These are phyloP conservation scores for Cebus imitator DNA, from an alignment of 2,113 vertebrate species.

Conservation along the genomic window DNA sequence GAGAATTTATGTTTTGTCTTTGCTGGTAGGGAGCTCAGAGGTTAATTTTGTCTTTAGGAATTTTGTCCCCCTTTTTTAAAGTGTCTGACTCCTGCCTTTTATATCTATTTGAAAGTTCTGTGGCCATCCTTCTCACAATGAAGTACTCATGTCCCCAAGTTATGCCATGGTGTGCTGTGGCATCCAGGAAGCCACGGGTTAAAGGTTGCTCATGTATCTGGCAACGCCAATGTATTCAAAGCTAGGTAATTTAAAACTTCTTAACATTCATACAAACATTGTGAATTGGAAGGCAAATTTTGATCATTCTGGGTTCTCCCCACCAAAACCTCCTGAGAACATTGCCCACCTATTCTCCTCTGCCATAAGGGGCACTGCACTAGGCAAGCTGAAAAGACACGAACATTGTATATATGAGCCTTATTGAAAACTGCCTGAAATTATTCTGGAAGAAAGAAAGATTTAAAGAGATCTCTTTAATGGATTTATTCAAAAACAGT, in stretches of 20 bases:
- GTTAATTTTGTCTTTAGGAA: background rate
- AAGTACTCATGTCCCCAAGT: background rate
- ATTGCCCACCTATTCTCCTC: background rate
- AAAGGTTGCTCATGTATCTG: background rate
- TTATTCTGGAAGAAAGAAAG: background rate
- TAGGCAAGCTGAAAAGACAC: background rate
- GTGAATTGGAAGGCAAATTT: background rate
- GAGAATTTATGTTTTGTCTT: background rate
- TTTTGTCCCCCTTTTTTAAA: background rate
- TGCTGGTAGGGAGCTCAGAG: background rate
- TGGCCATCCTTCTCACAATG: background rate
- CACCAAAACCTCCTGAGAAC: background rate
- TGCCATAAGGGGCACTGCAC: background rate
- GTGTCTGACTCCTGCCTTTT: background rate
- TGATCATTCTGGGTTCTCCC: background rate
- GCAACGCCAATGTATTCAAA: background rate
- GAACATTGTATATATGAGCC: background rate
- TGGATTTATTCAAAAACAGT: background rate
- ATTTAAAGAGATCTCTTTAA: background rate
- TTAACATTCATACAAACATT: background rate
- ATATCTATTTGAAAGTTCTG: background rate
- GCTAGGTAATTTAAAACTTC: background rate
- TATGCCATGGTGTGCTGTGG: no score
- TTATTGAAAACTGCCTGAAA: constrained; percentile 7
- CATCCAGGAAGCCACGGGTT: background rate